Conservation (phyloP, 2,113 vertebrate genomes). For the Cryptoleucopteryx plumbea region DNA sequence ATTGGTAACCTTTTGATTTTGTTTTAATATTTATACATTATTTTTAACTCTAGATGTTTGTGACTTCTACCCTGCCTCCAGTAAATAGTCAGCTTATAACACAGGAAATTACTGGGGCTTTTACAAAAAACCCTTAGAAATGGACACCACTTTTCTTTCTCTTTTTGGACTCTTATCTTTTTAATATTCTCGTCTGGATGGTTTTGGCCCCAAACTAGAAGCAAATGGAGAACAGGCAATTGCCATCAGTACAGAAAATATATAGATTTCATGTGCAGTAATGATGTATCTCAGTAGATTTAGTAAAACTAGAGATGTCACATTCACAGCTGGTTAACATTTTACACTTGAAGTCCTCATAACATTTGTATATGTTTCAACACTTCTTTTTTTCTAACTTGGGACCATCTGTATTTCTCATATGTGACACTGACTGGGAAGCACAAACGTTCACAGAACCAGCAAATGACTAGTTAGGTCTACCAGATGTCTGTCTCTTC, state of each 20-base stretch:
- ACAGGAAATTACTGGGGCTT: constrained; percentile 57
- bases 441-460: constrained; percentile 47
- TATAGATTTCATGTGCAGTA: constrained; percentile 13
- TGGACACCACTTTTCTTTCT: neutral
- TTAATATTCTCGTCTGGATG: neutral
- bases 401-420: constrained; percentile 50
- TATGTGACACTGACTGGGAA: constrained; percentile 50
- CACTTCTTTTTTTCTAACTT: neutral
- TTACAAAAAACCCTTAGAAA: constrained; percentile 32
- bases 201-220: neutral
- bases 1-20: constrained; percentile 66
- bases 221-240: neutral
- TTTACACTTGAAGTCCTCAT: constrained; percentile 42
- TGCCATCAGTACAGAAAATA: neutral
- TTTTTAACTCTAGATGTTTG: constrained; percentile 62
- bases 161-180: neutral
- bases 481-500: constrained; percentile 52
- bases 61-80: neutral
- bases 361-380: constrained; percentile 56
- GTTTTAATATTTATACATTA: constrained; percentile 56
- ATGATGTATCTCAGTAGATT: constrained; percentile 22
- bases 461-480: constrained; percentile 45
- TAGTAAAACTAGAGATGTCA: constrained; percentile 53
- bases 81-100: constrained; percentile 47
- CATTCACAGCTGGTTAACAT: constrained; percentile 47